phyloP scores from a whole-genome alignment of 2,113 vertebrate species.

The Phalacrocorax pelagicus region DNA sequence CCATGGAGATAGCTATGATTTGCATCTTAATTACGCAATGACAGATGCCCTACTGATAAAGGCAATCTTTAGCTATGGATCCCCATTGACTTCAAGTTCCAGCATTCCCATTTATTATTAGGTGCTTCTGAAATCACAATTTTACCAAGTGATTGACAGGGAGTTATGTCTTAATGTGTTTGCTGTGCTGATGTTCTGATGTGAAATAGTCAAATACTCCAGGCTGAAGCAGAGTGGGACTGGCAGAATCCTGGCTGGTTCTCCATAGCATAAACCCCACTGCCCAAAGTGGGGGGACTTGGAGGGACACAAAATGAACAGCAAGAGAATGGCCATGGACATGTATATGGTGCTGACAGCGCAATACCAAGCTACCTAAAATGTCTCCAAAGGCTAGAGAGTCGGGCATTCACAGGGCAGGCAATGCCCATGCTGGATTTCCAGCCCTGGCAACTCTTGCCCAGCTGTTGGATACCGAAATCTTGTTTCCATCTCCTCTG shows the following conservation, averaged over 20 bases:
- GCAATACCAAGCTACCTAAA: background rate
- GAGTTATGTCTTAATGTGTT: background rate
- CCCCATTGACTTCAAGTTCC: background rate
- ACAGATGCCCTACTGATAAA: conserved; percentile 31
- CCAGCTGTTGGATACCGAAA: background rate
- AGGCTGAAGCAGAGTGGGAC: background rate
- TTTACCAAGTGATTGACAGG: background rate
- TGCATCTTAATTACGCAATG: conserved; percentile 48
- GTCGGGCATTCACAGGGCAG: background rate
- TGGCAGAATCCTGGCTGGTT: background rate
- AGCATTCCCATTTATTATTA: background rate
- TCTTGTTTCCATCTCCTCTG: background rate
- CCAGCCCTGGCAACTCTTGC: background rate
- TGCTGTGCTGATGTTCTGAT: background rate
- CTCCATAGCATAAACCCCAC: background rate
- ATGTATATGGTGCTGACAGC: background rate
- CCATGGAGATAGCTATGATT: conserved; percentile 35
- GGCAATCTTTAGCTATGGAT: background rate
- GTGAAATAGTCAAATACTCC: background rate
- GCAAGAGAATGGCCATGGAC: background rate
- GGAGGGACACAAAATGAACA: background rate
- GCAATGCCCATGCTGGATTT: background rate
- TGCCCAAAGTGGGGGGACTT: background rate
- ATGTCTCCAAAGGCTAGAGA: background rate
- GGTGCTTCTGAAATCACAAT: background rate